phyloP scores from a whole-genome alignment of 2,888 invertebrate species.

The Euzetes globulus region DNA sequence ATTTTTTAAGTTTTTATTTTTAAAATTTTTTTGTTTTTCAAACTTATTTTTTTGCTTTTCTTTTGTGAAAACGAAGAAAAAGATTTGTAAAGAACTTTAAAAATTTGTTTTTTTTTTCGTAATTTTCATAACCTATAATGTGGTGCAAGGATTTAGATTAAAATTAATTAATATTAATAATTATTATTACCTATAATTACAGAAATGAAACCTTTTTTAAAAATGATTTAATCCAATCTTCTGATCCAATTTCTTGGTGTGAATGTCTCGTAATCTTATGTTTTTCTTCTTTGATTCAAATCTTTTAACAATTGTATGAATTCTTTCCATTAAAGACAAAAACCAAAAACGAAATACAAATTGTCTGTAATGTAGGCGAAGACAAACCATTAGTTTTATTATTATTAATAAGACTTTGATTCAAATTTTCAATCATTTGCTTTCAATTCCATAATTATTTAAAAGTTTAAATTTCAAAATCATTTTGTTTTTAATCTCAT shows the following conservation, averaged over 20 bases:
- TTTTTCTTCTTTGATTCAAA: background rate
- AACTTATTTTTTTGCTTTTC: too few relatives aligned
- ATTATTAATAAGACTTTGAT: background rate
- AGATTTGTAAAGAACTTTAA: background rate
- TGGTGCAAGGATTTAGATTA: slow-evolving; percentile 4
- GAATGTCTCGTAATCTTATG: background rate
- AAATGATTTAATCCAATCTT: background rate
- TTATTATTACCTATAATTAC: too few relatives aligned
- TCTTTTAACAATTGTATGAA: background rate
- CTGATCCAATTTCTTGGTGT: background rate
- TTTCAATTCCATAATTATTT: background rate
- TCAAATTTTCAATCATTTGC: background rate
- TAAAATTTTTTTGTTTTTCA: too few relatives aligned
- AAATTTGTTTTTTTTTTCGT: background rate
- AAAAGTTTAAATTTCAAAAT: background rate
- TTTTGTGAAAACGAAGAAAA: too few relatives aligned
- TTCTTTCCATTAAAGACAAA: background rate
- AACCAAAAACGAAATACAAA: background rate
- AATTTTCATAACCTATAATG: background rate
- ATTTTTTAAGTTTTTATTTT: too few relatives aligned
- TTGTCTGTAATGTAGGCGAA: background rate
- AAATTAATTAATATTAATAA: background rate
- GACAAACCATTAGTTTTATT: background rate
- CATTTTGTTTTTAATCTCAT: background rate
- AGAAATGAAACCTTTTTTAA: too few relatives aligned